These are phyloP conservation scores for Drosophila nigricruria DNA, from an alignment of 2,888 invertebrate genomes.

Conservation along the genomic window DNA sequence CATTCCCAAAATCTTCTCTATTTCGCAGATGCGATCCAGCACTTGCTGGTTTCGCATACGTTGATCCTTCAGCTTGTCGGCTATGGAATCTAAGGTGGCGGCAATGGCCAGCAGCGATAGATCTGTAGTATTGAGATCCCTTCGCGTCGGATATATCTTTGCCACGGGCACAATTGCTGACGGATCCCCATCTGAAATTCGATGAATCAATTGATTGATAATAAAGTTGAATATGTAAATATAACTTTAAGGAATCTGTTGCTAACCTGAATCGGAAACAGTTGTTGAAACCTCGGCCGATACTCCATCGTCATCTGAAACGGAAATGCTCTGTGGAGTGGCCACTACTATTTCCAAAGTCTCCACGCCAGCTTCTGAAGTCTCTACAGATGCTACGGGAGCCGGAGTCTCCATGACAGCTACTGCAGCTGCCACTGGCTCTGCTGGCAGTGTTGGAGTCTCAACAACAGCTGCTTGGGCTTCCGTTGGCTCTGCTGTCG, in stretches of 20 bases:
- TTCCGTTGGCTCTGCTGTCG: neutral
- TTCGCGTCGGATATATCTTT: constrained; percentile 60
- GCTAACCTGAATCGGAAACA: constrained; percentile 9
- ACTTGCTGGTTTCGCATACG: constrained; percentile 66
- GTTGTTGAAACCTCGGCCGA: neutral
- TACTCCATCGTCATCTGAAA: neutral
- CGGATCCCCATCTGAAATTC: constrained; percentile 8
- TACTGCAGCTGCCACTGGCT: neutral
- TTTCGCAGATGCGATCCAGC: constrained; percentile 67
- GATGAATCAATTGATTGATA: neutral
- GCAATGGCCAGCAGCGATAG: constrained; percentile 68
- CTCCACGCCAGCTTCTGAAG: neutral
- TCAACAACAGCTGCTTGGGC: neutral
- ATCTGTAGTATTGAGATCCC: constrained; percentile 63
- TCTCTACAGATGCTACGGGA: neutral
- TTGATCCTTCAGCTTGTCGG: constrained; percentile 62
- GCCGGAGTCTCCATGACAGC: neutral
- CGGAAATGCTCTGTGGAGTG: neutral
- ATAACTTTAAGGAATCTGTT: neutral
- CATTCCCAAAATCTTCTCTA: constrained; percentile 66
- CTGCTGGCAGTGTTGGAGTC: neutral
- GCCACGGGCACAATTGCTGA: constrained; percentile 52
- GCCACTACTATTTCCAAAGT: too few species aligned
- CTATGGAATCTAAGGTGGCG: constrained; percentile 66
- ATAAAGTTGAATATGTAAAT: neutral